Evolutionary conservation across 2,797 vertebrate genomes (phyloP).

Genomic region (Acrossocheilus fasciatus): DNA sequence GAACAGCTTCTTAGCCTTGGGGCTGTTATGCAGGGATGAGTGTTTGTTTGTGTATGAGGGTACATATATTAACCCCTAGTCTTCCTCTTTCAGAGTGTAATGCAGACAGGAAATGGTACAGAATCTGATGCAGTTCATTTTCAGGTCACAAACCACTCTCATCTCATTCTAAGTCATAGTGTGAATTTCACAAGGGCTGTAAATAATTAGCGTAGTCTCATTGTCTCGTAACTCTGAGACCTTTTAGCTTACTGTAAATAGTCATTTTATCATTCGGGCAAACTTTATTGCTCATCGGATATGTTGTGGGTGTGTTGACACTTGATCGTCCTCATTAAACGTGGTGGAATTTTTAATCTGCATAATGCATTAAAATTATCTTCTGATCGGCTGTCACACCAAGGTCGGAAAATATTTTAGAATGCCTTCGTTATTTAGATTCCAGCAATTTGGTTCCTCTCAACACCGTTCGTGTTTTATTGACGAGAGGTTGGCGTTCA

Average conservation of each 20-base stretch:
- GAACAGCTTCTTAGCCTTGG: constrained; percentile 33
- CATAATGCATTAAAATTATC: constrained; percentile 2
- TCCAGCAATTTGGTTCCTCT: constrained; percentile 43
- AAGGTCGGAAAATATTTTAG: constrained; percentile 35
- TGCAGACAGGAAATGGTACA: background rate
- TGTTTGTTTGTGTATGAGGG: constrained; percentile 16
- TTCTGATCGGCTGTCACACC: background rate
- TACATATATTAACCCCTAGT: background rate
- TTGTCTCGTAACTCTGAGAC: background rate
- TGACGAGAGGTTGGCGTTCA: constrained; percentile 41
- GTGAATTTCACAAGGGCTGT: background rate
- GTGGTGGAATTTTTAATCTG: background rate
- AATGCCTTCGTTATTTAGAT: constrained; percentile 46
- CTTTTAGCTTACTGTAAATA: constrained; percentile 27
- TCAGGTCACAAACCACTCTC: background rate
- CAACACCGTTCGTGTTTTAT: constrained; percentile 43
- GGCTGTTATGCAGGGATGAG: constrained; percentile 16
- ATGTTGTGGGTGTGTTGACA: background rate
- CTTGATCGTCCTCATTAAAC: constrained; percentile 22
- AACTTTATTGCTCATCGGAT: constrained; percentile 25
- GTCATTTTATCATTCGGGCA: background rate
- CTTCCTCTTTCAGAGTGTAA: background rate
- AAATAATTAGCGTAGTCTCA: background rate
- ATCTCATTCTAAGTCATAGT: background rate
- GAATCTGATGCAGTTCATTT: background rate